Base-by-base conservation (phyloP, 2,888 invertebrate genomes). In the Temnothorax rugatulus region DNA sequence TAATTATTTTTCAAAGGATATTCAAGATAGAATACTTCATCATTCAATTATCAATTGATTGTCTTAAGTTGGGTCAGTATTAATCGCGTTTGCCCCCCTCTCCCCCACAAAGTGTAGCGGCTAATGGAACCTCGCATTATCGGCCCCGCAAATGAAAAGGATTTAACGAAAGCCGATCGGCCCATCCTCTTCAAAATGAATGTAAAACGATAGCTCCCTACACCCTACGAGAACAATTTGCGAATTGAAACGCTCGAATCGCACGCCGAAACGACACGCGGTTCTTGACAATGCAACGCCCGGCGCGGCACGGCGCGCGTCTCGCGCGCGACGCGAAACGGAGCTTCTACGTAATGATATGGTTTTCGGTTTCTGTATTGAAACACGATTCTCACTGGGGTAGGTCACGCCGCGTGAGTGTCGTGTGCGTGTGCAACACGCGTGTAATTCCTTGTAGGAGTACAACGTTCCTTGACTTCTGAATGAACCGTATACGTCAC, bases 361-460 rank as follows among this genome's bases (percentile, higher is more conserved):
- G 94, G 94, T 94, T 94, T 94, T 93, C 93, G 94, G 93, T 94
- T 94, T 94, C 94, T 92, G 93, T 92, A 93, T 94, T 94, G 94
- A 94, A 94, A 94, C 93, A 93, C 92, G 94, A 94, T 94, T 94
- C 94, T 93, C 91, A 90, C 89, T 93, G 91, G 94, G 94, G 93
- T 94, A 94, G 94, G 93, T 93, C 94, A 90, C 71, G 84, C 77
- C 71, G 85, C 57, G 76, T 54, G 83, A 76, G 47, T 81, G 44
- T 83, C 69, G 76, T 59, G 68, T 82, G 85, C 83, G 64, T 79
- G 66, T 44, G 71, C 73, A 81, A 81, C 76, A 82, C 75, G 79
- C 82, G 66, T 71, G 85, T 82, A 90, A 90, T 90, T 90, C 85
- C 83, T 90, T 86, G 87, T 84, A 84, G 89, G 83, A 87, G 87